Conservation (phyloP, 2,113 vertebrate species). For the Zingel zingel region DNA sequence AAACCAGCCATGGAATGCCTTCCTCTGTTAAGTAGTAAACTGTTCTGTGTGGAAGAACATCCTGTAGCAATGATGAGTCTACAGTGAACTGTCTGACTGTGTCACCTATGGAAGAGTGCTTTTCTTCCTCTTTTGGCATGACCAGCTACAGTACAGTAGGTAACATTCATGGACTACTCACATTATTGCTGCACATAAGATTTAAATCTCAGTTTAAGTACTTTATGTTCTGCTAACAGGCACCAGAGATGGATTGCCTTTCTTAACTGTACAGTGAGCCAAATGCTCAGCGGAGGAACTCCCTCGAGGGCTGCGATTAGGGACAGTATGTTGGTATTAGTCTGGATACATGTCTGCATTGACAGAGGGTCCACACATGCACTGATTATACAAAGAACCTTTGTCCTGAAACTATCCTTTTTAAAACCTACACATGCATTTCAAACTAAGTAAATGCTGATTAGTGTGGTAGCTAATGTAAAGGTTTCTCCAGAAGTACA, state of each 20-base stretch:
- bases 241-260: slow-evolving; percentile 6
- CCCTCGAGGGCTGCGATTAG: slow-evolving; percentile 36
- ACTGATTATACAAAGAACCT: slow-evolving; percentile 17
- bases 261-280: slow-evolving; percentile 9
- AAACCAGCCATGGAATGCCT: slow-evolving; percentile 73
- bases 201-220: slow-evolving; percentile 4
- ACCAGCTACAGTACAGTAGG: background rate
- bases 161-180: background rate
- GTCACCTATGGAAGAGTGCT: slow-evolving; percentile 22
- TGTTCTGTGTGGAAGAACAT: slow-evolving; percentile 49
- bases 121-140: slow-evolving; percentile 3
- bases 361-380: slow-evolving; percentile 26
- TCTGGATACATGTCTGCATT: slow-evolving; percentile 24
- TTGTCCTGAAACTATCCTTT: background rate
- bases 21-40: slow-evolving; percentile 66
- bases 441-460: background rate
- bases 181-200: background rate
- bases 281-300: slow-evolving; percentile 33
- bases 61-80: slow-evolving; percentile 52
- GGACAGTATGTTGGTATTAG: slow-evolving; percentile 28
- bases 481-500: background rate
- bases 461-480: background rate
- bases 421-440: background rate
- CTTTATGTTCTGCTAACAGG: slow-evolving; percentile 21
- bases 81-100: slow-evolving; percentile 30